phyloP scores from a whole-genome alignment of 2,797 vertebrate genomes.

The Corythornis leucogaster region DNA sequence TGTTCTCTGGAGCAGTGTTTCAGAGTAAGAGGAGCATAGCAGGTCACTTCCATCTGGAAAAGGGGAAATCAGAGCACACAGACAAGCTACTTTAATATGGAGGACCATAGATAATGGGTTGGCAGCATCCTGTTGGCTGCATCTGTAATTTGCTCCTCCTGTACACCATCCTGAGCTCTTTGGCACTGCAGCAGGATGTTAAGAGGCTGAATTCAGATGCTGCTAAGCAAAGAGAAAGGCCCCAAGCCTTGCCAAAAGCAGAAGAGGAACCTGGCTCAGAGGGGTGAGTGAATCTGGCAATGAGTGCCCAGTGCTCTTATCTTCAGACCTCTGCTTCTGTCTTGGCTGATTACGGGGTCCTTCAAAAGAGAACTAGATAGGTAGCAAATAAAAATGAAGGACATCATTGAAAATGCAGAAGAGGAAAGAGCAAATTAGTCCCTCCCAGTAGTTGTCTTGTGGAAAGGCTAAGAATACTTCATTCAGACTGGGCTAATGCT shows the following conservation, averaged over 20 bases:
- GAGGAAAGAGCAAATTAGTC: conserved; percentile 2
- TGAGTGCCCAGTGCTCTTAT: not conserved
- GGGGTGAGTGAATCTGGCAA: not conserved
- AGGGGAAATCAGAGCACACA: not conserved
- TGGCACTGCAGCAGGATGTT: not conserved
- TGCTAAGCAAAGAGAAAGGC: not conserved
- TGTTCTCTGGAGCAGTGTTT: not conserved
- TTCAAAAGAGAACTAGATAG: not conserved
- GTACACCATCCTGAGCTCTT: not conserved
- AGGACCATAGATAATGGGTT: not conserved
- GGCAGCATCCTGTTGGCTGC: not conserved
- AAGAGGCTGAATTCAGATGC: conserved; percentile 20
- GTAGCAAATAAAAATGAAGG: not conserved
- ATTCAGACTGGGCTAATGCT: not conserved
- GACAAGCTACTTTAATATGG: not conserved
- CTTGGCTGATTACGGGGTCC: not conserved
- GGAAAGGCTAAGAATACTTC: not conserved
- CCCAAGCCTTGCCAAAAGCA: not conserved
- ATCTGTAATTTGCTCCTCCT: not conserved
- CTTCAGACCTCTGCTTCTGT: not conserved
- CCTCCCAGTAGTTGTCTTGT: not conserved
- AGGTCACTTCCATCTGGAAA: not conserved
- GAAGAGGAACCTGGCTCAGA: not conserved
- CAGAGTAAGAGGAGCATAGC: not conserved
- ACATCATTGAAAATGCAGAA: conserved; percentile 14